These are phyloP conservation scores for Hofmannophila pseudospretella DNA, from an alignment of 2,888 invertebrate genomes.

Conservation along the genomic window DNA sequence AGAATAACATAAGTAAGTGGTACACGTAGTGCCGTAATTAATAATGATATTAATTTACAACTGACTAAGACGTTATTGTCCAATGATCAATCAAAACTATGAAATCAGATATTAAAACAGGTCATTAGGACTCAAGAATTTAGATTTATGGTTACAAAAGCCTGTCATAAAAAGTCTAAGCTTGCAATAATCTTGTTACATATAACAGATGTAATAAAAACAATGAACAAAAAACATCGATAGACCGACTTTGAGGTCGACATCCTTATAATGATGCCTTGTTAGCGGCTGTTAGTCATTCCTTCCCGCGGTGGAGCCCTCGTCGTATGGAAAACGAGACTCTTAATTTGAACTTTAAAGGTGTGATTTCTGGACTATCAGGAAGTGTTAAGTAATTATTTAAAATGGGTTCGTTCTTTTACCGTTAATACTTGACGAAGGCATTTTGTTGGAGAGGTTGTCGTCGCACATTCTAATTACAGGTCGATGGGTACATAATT, in stretches of 20 bases:
- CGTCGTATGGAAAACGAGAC: slow-evolving; percentile 54
- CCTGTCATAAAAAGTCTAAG: slow-evolving; percentile 12
- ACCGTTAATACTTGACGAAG: slow-evolving; percentile 34
- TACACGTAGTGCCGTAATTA: too few species aligned
- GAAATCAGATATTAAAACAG: not conserved
- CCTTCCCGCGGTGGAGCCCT: slow-evolving; percentile 36
- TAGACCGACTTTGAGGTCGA: slow-evolving; percentile 40
- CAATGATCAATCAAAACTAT: not conserved
- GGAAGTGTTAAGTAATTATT: slow-evolving; percentile 69
- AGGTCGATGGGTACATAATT: slow-evolving; percentile 11
- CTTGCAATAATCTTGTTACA: slow-evolving; percentile 10
- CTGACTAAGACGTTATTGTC: not conserved
- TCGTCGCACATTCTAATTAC: slow-evolving; percentile 28
- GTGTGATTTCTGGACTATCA: slow-evolving; percentile 63
- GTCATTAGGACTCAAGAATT: not conserved
- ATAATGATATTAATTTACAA: not conserved
- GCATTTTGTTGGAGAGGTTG: slow-evolving; percentile 40
- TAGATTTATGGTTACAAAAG: not conserved
- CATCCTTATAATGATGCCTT: slow-evolving; percentile 70
- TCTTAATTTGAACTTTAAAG: slow-evolving; percentile 65
- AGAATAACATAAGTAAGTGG: too few species aligned
- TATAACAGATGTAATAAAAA: slow-evolving; percentile 26
- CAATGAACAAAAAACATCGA: slow-evolving; percentile 53
- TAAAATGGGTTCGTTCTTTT: slow-evolving; percentile 43
- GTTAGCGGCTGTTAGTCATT: slow-evolving; percentile 70